Base-by-base conservation (phyloP, 2,888 invertebrate genomes). In the Craniophora ligustri region DNA sequence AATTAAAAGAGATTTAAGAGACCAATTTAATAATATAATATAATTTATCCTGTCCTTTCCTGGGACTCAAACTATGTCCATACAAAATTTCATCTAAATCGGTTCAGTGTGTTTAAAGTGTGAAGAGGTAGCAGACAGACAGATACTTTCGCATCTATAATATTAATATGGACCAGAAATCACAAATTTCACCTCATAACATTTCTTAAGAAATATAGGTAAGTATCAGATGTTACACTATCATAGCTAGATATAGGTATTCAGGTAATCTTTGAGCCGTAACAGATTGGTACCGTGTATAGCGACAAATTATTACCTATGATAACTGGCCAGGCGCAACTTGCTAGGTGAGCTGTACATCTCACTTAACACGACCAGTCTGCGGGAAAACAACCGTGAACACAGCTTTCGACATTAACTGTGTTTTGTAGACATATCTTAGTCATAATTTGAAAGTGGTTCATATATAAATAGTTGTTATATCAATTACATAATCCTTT, bases 271-370 rank as follows among this genome's bases (percentile, higher is more conserved):
- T 73, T 49, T 75, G 41, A 56, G 42, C 56, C 72, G 49, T 66
- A 46, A 50, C 75, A 65, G 75, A 76, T 76, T 76, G 69, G 51
- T 45, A 53, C 48, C 40, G 21, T 38, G 21, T 40, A 39, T 76
- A 50, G 75, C 76, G 75, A 60, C 51, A 76, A 76, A 76, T 76
- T 75, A 57, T 40, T 53, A 61, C 42, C 64, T 41, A 62, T 28
- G 36, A 32, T 65, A 49, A 50, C 57, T 57, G 56, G 7, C 47
- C 61, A 49, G 69, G 61, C 36, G 45, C 49, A 60, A 67, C 61
- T 42, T 57, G 19, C 32, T 36, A 18, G 50, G 38, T 44, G 42
- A 21, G 31, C 39, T 42, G 39, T 57, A 55, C 14, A 65, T 67
- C 71, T 68, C 66, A 72, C 65, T 72, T 70, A 73, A 47, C 21